These are phyloP conservation scores for Sinohyriopsis cumingii DNA, from an alignment of 2,888 invertebrate genomes.

Conservation along the genomic window DNA sequence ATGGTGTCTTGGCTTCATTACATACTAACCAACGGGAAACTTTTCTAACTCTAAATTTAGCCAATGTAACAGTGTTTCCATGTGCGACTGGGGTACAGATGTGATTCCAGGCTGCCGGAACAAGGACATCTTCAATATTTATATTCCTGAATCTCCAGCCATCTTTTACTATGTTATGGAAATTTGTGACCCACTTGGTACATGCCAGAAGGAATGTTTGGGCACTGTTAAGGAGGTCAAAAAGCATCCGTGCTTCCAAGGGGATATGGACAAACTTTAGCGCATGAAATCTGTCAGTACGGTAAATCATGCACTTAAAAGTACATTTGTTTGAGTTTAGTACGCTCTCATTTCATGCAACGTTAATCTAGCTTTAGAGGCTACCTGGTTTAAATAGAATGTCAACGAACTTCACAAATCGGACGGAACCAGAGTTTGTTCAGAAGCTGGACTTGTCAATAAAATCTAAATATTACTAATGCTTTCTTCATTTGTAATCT, in stretches of 20 bases:
- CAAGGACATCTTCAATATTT: too few relatives aligned
- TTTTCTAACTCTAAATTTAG: constrained; percentile 1
- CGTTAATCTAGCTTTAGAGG: constrained; percentile 4
- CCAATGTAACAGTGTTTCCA: constrained; percentile 5
- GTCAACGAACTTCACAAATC: too few relatives aligned
- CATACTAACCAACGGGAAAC: constrained; percentile 7
- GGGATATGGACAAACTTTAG: constrained; percentile 9
- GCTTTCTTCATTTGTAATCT: too few relatives aligned
- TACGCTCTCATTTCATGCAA: constrained; percentile 4
- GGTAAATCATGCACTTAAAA: neutral
- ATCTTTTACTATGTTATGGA: constrained; percentile 3
- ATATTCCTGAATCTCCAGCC: constrained; percentile 5
- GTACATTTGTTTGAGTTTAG: neutral
- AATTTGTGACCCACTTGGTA: neutral
- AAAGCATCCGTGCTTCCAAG: constrained; percentile 16
- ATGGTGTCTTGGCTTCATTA: constrained; percentile 22
- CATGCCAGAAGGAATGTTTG: constrained; percentile 11
- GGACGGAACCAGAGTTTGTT: too few relatives aligned
- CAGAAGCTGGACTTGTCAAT: too few relatives aligned
- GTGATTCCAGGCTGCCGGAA: too few relatives aligned
- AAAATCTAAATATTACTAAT: too few relatives aligned
- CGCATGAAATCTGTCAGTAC: constrained; percentile 3
- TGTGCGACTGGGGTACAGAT: constrained; percentile 1
- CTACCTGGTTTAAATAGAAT: neutral
- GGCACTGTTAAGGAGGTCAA: neutral